Evolutionary conservation across 2,113 vertebrate genomes (phyloP).

Genomic region (Zosterops hypoxanthus): DNA sequence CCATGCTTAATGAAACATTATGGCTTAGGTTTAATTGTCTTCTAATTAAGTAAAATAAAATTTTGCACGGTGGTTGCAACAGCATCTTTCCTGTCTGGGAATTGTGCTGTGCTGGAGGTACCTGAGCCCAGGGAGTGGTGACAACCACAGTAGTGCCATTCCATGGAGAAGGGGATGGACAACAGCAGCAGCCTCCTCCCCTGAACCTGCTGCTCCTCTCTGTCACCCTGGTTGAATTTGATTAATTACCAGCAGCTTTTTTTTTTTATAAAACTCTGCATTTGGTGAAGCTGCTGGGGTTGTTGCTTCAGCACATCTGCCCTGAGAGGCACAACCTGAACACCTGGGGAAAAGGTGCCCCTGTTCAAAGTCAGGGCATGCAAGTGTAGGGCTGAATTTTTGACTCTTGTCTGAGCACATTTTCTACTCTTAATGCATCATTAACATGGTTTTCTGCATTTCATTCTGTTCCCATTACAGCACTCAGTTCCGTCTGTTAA

Average conservation of each 20-base stretch:
- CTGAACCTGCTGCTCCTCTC: background rate
- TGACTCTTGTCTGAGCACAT: background rate
- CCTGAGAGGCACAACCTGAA: rapidly evolving
- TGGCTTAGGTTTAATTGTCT: slow-evolving; percentile 21
- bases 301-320: rapidly evolving
- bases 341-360: background rate
- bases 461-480: slow-evolving; percentile 36
- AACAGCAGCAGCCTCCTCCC: background rate
- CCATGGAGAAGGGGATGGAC: background rate
- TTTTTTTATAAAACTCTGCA: rapidly evolving
- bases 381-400: background rate
- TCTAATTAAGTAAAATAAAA: slow-evolving; percentile 10
- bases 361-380: background rate
- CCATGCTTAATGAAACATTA: background rate
- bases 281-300: background rate
- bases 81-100: background rate
- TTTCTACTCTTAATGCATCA: background rate
- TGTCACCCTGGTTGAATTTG: background rate
- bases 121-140: background rate
- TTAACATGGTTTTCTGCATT: slow-evolving; percentile 25
- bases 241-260: background rate
- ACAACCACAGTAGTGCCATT: rapidly evolving
- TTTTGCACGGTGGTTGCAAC: background rate
- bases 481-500: slow-evolving; percentile 53
- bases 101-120: background rate